Evolutionary conservation across 2,888 invertebrate species (phyloP), one percentile per base, ranked within the genome.

Genomic region (Eupithecia insigniata): DNA sequence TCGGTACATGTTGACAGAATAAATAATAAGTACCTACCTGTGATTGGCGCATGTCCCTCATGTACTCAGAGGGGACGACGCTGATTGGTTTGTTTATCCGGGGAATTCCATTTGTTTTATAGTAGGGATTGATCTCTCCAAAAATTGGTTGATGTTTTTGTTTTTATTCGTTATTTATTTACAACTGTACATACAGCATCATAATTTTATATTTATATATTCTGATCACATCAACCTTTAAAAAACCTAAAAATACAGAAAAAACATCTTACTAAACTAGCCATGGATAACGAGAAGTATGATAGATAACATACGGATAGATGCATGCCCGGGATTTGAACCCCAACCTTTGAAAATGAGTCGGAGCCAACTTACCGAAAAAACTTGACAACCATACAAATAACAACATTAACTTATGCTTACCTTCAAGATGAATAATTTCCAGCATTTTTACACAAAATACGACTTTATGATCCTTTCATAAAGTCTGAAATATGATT

Each of bases 401-500:
- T 46, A 55, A 14, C 26, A 26, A 55, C 55, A 55, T 55, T 55
- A 55, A 55, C 55, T 55, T 55, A 26, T 55, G 55, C 16, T 30
- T 60, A 60, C 30, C 16, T 60, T 60, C 28, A 60, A 30, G 28
- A 18, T 60, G 60, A 60, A 60, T 30, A 60, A 60, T 30, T 30
- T 60, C 55, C 55, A 55, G 55, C 28, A 60, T 28, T 60, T 58
- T 18, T 55, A 74, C 28, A 65, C 71, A 32, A 81, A 78, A 73
- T 71, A 16, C 51, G 16, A 22, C 68, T 66, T 62, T 74, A 75
- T 32, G 4, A 0, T 51, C 34, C 65, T 51, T 0, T 0, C 0
- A 1, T 72, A 77, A 77, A 75, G 75, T 73, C 46, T 32, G 72
- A 46, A 46, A 14, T n/a, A 73, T 67, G 58, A 26, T 58, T 60